Evolutionary conservation across 2,797 vertebrate species (phyloP).

Genomic region (Neosalanx taihuensis): DNA sequence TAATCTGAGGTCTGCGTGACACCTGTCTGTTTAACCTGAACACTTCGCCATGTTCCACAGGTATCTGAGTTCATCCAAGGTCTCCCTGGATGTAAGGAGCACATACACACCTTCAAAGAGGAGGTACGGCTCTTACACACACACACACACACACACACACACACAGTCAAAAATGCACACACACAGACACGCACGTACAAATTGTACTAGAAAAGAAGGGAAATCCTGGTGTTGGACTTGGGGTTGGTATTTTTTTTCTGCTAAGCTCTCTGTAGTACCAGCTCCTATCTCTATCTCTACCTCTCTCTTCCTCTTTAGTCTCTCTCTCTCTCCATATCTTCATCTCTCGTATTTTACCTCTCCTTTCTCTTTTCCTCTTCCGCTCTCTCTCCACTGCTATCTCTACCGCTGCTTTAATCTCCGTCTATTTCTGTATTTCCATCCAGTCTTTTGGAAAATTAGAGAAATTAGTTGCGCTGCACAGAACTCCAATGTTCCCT

Average conservation of each 20-base stretch:
- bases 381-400: slow-evolving; percentile 12
- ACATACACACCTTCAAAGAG: slow-evolving; percentile 82
- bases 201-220: not conserved
- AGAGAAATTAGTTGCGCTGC: no score
- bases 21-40: not conserved
- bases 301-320: not conserved
- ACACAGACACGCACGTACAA: not conserved
- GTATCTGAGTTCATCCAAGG: slow-evolving; percentile 83
- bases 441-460: not conserved
- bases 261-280: not conserved
- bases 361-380: not conserved
- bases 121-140: slow-evolving; percentile 66
- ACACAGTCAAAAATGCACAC: not conserved
- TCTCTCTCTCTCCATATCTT: not conserved
- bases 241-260: not conserved
- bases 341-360: not conserved
- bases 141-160: not conserved
- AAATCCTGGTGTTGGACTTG: not conserved
- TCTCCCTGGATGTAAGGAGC: slow-evolving; percentile 84
- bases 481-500: no score
- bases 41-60: slow-evolving; percentile 30
- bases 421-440: not conserved
- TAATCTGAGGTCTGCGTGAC: not conserved
- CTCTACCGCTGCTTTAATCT: not conserved
- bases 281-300: not conserved